These are phyloP conservation scores for Eonycteris spelaea DNA, from an alignment of 2,113 vertebrate species.

Conservation along the genomic window DNA sequence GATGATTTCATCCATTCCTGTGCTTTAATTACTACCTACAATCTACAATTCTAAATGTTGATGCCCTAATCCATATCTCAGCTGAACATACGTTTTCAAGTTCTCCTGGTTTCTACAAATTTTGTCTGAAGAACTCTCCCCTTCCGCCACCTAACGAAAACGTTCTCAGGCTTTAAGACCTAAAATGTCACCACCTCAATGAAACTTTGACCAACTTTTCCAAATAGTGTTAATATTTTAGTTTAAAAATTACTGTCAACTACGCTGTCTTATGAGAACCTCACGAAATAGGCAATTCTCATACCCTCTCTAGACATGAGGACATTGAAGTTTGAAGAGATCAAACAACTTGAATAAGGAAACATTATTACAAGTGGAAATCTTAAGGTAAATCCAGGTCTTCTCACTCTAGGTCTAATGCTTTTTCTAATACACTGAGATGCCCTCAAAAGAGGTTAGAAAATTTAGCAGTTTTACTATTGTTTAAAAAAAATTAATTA, in stretches of 20 bases:
- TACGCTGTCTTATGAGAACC: neutral
- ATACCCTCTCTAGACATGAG: neutral
- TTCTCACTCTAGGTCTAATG: neutral
- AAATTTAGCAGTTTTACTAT: neutral
- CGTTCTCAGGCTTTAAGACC: neutral
- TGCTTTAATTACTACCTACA: neutral
- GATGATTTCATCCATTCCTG: neutral
- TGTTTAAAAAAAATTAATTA: conserved; percentile 10
- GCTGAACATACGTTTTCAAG: neutral
- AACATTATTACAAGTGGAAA: neutral
- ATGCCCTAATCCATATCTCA: neutral
- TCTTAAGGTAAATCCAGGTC: neutral
- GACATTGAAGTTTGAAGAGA: neutral
- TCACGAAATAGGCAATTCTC: neutral
- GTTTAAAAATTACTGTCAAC: conserved; percentile 10
- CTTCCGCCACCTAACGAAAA: neutral
- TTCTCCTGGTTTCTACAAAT: neutral
- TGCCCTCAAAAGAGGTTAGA: neutral
- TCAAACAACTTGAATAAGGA: conserved; percentile 15
- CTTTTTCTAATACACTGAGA: neutral
- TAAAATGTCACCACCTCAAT: neutral
- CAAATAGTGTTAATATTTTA: neutral
- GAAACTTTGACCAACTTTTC: neutral
- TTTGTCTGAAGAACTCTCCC: neutral
- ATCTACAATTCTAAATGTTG: neutral